Evolutionary conservation across 2,888 invertebrate genomes (phyloP).

Genomic region (Lampropteryx suffumata): DNA sequence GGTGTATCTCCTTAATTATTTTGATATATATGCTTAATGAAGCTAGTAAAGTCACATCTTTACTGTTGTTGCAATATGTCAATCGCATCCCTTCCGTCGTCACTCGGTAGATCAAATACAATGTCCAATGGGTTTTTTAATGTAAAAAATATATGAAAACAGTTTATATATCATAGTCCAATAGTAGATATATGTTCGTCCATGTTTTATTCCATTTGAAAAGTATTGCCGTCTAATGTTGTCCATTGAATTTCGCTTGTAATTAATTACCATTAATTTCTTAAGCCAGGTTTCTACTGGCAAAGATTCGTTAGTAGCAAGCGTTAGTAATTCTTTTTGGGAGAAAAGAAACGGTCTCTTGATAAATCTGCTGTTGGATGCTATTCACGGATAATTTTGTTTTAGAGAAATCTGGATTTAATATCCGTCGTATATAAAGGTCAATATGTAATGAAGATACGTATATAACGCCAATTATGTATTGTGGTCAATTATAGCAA

Average conservation of each 20-base stretch:
- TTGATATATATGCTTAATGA: slow-evolving; percentile 16
- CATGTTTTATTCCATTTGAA: slow-evolving; percentile 75
- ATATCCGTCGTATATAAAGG: slow-evolving; percentile 51
- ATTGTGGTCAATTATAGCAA: slow-evolving; percentile 30
- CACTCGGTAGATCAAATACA: slow-evolving; percentile 26
- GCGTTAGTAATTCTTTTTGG: too few relatives aligned
- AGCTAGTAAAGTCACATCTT: slow-evolving; percentile 33
- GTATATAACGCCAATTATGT: slow-evolving; percentile 32
- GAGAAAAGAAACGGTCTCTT: too few relatives aligned
- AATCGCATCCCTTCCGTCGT: slow-evolving; percentile 28
- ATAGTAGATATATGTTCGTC: slow-evolving; percentile 77
- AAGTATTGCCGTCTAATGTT: slow-evolving; percentile 75
- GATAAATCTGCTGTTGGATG: too few relatives aligned
- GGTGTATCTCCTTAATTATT: neutral
- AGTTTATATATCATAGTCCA: slow-evolving; percentile 74
- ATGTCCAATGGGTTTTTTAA: slow-evolving; percentile 57
- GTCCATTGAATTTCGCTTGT: slow-evolving; percentile 67
- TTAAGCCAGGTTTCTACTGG: too few relatives aligned
- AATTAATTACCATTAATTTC: slow-evolving; percentile 44
- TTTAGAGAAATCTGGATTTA: too few relatives aligned
- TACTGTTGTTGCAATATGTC: slow-evolving; percentile 28
- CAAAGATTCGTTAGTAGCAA: too few relatives aligned
- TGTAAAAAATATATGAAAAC: slow-evolving; percentile 69
- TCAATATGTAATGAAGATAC: slow-evolving; percentile 36
- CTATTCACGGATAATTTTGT: too few relatives aligned